These are phyloP conservation scores for Nothoprocta pentlandii DNA, from an alignment of 2,113 vertebrate genomes.

Conservation along the genomic window DNA sequence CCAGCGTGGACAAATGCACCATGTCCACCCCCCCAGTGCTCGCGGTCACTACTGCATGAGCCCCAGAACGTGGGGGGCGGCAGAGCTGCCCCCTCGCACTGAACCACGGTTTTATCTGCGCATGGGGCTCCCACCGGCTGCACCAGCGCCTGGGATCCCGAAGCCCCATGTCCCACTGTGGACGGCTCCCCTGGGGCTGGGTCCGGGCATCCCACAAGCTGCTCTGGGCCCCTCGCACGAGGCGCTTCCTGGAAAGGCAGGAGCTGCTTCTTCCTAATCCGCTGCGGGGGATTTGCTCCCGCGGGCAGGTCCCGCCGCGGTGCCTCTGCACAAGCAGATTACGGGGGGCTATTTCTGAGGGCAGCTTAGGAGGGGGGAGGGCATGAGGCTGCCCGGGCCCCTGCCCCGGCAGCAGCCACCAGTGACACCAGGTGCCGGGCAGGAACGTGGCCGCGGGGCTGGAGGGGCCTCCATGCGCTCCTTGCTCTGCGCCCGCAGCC, in stretches of 20 bases:
- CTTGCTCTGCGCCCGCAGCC: no score
- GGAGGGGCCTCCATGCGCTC: no score
- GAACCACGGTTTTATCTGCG: fast-evolving
- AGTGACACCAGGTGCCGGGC: fast-evolving
- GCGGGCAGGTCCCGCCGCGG: neutral
- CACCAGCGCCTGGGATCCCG: neutral
- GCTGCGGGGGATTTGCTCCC: constrained; percentile 31
- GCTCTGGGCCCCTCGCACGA: neutral
- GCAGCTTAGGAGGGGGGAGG: constrained; percentile 53
- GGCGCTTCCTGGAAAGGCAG: neutral
- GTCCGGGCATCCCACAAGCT: neutral
- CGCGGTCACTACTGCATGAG: neutral
- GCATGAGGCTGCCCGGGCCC: neutral
- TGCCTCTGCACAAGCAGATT: constrained; percentile 40
- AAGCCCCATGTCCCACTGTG: fast-evolving
- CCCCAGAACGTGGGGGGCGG: fast-evolving
- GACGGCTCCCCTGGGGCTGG: neutral
- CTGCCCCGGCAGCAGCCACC: neutral
- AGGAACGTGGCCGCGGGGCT: fast-evolving
- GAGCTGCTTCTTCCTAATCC: constrained; percentile 52
- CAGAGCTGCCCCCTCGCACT: neutral
- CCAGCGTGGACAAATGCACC: fast-evolving
- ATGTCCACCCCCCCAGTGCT: neutral
- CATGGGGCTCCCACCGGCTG: neutral
- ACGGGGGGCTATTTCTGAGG: constrained; percentile 58